Conservation (phyloP, 2,797 vertebrate genomes). For the Gymnothorax javanicus region DNA sequence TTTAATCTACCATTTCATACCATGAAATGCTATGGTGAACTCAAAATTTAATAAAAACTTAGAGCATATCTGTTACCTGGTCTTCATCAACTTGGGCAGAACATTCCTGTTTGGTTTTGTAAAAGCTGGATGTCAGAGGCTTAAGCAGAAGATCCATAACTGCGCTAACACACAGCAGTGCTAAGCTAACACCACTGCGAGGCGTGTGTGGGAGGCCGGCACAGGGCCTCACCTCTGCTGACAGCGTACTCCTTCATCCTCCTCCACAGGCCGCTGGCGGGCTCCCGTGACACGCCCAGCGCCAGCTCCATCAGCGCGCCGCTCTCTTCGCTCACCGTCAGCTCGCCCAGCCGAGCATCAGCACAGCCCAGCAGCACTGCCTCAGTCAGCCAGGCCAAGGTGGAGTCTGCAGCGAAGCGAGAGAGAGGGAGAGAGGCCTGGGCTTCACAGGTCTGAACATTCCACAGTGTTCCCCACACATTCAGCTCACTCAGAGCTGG, state of each 20-base stretch:
- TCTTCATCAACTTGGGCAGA: too few species aligned
- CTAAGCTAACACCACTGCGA: background rate
- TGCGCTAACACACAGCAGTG: too few species aligned
- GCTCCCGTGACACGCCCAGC: conserved; percentile 69
- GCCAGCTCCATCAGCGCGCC: conserved; percentile 72
- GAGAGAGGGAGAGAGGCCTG: background rate
- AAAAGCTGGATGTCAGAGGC: too few species aligned
- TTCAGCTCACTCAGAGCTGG: background rate
- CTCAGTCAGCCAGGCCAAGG: conserved; percentile 72
- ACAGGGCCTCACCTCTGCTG: conserved; percentile 64
- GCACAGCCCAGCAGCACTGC: conserved; percentile 67
- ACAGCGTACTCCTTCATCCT: conserved; percentile 78
- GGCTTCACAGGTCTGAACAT: background rate
- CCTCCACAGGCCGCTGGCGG: conserved; percentile 70
- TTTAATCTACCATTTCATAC: too few species aligned
- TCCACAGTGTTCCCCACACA: background rate
- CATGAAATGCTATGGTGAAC: too few species aligned
- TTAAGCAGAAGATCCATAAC: too few species aligned
- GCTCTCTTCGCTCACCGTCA: conserved; percentile 69
- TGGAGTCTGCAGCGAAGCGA: conserved; percentile 59
- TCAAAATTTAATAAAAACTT: too few species aligned
- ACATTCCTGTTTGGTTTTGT: too few species aligned
- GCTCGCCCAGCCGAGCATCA: conserved; percentile 68
- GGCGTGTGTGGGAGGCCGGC: background rate
- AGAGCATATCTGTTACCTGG: too few species aligned